phyloP scores from a whole-genome alignment of 2,797 vertebrate species.

The Sebastes baramenuke region DNA sequence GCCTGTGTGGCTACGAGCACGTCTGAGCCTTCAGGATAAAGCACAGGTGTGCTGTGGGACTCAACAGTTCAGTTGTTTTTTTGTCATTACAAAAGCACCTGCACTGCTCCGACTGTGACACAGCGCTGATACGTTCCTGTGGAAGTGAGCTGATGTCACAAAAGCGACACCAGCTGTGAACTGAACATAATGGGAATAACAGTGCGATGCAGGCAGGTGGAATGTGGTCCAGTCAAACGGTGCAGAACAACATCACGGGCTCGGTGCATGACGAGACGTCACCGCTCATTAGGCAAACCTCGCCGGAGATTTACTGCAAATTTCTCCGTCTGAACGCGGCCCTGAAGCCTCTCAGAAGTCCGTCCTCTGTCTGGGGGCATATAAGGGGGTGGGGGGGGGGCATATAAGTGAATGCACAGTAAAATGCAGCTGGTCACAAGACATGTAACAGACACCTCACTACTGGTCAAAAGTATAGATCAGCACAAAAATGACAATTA shows the following conservation, averaged over 20 bases:
- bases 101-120: background rate
- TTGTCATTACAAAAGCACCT: background rate
- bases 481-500: too few relatives aligned
- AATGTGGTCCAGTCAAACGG: background rate
- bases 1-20: background rate
- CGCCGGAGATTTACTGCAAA: background rate
- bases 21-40: background rate
- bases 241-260: background rate
- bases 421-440: too few relatives aligned
- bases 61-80: background rate
- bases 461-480: too few relatives aligned
- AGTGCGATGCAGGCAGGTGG: background rate
- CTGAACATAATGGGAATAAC: background rate
- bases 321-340: background rate
- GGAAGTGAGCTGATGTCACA: background rate
- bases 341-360: background rate
- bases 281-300: background rate
- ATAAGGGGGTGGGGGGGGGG: too few relatives aligned
- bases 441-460: too few relatives aligned
- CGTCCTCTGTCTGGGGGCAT: background rate
- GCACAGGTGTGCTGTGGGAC: background rate
- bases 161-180: background rate
- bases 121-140: background rate
- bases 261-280: background rate
- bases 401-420: too few relatives aligned